These are phyloP conservation scores for Lepidurus couesii DNA, from an alignment of 1,140 invertebrate species.

Conservation along the genomic window DNA sequence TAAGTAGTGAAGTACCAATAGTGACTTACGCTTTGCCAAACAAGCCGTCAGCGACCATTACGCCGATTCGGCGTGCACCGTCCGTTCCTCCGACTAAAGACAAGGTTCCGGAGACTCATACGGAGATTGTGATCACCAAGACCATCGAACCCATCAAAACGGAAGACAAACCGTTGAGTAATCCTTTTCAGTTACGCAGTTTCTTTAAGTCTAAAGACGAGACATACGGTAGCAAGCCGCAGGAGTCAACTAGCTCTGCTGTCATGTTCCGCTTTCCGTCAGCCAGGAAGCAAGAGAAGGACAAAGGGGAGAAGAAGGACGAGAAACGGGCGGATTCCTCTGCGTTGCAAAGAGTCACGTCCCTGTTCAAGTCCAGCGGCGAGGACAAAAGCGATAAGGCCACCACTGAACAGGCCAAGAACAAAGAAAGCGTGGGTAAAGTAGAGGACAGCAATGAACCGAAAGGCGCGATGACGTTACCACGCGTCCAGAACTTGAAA, in stretches of 20 bases:
- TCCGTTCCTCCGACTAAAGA: not conserved
- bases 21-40: not conserved
- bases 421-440: conserved; percentile 31
- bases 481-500: conserved; percentile 52
- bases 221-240: not conserved
- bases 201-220: not conserved
- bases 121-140: conserved; percentile 30
- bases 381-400: not conserved
- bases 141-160: conserved; percentile 25
- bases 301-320: not conserved
- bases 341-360: conserved; percentile 23
- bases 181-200: not conserved
- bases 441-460: conserved; percentile 43
- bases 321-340: conserved; percentile 9
- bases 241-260: not conserved
- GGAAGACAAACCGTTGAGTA: not conserved
- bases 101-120: conserved; percentile 21
- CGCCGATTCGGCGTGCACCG: not conserved
- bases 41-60: conserved; percentile 2
- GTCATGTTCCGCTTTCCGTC: conserved; percentile 4
- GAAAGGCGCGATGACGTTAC: conserved; percentile 44
- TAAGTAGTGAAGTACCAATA: not conserved
- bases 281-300: not conserved
- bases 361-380: conserved; percentile 25
- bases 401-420: not conserved